A percentile compares a stretch with the other conserved stretches of the same genome.
phyloP scores from a whole-genome alignment of 1,140 invertebrate genomes.

The Telenomus remus region DNA sequence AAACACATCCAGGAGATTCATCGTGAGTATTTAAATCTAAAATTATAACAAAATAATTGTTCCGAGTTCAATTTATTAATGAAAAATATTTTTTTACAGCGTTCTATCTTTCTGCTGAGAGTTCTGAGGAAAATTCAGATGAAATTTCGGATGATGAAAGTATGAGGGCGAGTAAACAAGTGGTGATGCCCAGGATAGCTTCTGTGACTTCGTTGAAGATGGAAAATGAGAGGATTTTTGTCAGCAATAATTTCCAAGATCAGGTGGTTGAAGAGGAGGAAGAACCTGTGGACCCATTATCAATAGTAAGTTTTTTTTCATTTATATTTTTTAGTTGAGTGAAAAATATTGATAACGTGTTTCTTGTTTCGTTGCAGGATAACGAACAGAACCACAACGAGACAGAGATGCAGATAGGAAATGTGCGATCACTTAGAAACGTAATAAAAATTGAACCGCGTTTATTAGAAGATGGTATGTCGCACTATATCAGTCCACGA shows the following conservation, averaged over 20 bases:
- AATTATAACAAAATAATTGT: too few relatives aligned
- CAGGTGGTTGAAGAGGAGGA: constrained; percentile 12
- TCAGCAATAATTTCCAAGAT: constrained; percentile 27
- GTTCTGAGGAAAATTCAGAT: constrained; percentile 40
- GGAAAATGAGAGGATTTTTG: constrained; percentile 24
- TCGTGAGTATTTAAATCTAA: constrained; percentile 22
- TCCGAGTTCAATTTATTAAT: too few relatives aligned
- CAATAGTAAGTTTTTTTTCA: constrained; percentile 14
- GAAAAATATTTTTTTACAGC: constrained; percentile 7
- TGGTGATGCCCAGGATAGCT: constrained; percentile 17
- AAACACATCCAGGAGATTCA: constrained; percentile 47
- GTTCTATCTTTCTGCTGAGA: constrained; percentile 37
- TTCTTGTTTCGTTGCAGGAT: constrained; percentile 6
- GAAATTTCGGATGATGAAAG: constrained; percentile 31
- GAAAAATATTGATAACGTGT: not conserved
- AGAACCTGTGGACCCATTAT: constrained; percentile 33
- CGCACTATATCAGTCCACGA: constrained; percentile 2
- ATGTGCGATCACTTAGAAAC: not conserved
- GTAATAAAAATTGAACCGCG: constrained; percentile 20
- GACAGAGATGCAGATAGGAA: not conserved
- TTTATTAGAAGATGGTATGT: constrained; percentile 1
- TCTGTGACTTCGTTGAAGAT: constrained; percentile 30
- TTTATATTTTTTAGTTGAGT: too few relatives aligned
- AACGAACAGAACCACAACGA: constrained; percentile 7
- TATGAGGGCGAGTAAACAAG: not conserved